phyloP scores from a whole-genome alignment of 2,888 invertebrate species.

The Caenorhabditis japonica region DNA sequence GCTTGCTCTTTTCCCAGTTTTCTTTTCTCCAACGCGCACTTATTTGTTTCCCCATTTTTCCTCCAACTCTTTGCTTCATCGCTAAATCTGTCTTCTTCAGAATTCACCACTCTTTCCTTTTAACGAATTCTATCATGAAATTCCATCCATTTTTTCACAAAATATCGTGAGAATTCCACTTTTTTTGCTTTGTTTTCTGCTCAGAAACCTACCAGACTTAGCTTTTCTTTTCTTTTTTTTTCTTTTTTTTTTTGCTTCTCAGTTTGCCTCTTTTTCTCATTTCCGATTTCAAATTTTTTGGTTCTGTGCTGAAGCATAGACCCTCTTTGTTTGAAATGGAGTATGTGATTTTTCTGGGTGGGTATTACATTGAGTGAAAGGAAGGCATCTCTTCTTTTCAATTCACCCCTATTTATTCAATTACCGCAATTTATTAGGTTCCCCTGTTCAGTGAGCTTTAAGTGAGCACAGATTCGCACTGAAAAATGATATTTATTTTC shows the following conservation, averaged over 20 bases:
- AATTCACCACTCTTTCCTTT: background rate
- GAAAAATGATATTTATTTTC: slow-evolving; percentile 44
- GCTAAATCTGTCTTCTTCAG: background rate
- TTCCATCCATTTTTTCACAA: slow-evolving; percentile 10
- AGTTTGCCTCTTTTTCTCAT: no score
- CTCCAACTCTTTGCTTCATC: slow-evolving; percentile 3
- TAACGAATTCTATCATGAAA: slow-evolving; percentile 30
- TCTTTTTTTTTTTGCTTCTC: slow-evolving; percentile 1
- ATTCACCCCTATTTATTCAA: slow-evolving; percentile 24
- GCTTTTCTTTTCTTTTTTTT: slow-evolving; percentile 7
- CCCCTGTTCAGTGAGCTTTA: no score
- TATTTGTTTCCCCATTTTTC: background rate
- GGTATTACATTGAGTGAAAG: slow-evolving; percentile 20
- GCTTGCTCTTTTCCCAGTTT: background rate
- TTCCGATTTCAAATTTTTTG: slow-evolving; percentile 3
- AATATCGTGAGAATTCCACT: slow-evolving; percentile 30
- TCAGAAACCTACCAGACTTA: no score
- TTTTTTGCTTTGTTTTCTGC: slow-evolving; percentile 4
- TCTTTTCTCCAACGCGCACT: no score
- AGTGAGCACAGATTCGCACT: slow-evolving; percentile 30
- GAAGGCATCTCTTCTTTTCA: background rate
- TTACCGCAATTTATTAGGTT: no score
- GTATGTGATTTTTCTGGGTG: background rate
- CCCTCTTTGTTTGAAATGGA: slow-evolving; percentile 5
- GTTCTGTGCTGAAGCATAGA: background rate